A percentile compares a stretch with the other conserved stretches of the same genome.
These are phyloP conservation scores for Sardinella longiceps DNA, from an alignment of 2,797 vertebrate species.

Conservation along the genomic window DNA sequence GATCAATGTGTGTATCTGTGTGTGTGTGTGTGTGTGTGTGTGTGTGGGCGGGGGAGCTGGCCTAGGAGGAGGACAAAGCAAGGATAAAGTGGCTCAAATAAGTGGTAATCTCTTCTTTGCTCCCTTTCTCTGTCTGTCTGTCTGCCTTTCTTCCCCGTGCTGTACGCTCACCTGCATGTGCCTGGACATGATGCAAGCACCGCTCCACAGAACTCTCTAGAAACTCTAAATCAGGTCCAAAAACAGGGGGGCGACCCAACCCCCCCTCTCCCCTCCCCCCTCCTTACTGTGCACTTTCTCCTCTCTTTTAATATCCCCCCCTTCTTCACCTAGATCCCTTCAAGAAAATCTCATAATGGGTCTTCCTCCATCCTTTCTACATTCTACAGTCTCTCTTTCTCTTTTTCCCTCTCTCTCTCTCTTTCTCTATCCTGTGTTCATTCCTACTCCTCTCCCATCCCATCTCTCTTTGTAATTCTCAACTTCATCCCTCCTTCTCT, in stretches of 20 bases:
- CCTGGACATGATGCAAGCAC: not conserved
- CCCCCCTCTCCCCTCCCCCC: not conserved
- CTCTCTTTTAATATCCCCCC: conserved; percentile 22
- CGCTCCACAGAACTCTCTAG: not conserved
- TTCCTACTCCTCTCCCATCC: conserved; percentile 44
- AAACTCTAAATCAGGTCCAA: not conserved
- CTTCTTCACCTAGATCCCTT: not conserved
- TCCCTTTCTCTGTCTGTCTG: conserved; percentile 37
- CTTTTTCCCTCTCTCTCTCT: conserved; percentile 30
- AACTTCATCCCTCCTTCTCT: conserved; percentile 35
- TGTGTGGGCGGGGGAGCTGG: conserved; percentile 31
- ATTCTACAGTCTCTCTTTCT: conserved; percentile 31
- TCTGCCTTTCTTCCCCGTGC: not conserved
- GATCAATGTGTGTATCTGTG: conserved; percentile 16
- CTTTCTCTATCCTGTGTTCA: conserved; percentile 48
- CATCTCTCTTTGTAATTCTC: conserved; percentile 9
- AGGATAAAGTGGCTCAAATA: conserved; percentile 59
- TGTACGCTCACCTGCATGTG: not conserved
- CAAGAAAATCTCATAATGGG: conserved; percentile 8
- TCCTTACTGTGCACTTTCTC: conserved; percentile 41
- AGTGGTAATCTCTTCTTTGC: conserved; percentile 65
- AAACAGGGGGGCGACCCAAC: not conserved
- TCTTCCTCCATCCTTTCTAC: conserved; percentile 21
- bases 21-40: conserved; percentile 39
- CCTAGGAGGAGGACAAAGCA: conserved; percentile 42